phyloP scores from a whole-genome alignment of 2,797 vertebrate species.

The Anguilla obscura region DNA sequence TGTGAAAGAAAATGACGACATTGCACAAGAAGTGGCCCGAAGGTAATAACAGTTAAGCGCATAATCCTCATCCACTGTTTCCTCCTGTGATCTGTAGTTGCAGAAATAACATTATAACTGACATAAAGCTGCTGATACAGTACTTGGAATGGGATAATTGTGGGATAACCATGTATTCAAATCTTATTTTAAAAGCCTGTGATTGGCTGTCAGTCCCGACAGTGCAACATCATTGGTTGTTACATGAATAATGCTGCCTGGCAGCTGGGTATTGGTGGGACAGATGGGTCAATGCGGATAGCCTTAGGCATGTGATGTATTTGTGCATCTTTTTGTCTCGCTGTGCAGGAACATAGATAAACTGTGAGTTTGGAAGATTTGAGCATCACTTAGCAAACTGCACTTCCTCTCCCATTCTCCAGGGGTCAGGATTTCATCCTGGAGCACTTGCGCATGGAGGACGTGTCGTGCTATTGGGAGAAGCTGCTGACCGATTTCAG shows the following conservation, averaged over 20 bases:
- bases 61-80: background rate
- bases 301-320: background rate
- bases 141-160: background rate
- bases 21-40: slow-evolving; percentile 82
- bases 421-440: slow-evolving; percentile 88
- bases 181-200: background rate
- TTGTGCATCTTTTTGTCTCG: background rate
- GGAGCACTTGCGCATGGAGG: slow-evolving; percentile 85
- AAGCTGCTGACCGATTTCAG: slow-evolving; percentile 83
- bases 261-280: background rate
- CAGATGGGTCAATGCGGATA: background rate
- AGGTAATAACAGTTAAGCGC: slow-evolving; percentile 72
- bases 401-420: slow-evolving; percentile 27
- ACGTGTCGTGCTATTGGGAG: slow-evolving; percentile 94
- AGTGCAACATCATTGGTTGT: background rate
- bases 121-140: background rate
- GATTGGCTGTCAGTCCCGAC: background rate
- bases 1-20: slow-evolving; percentile 85
- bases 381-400: background rate
- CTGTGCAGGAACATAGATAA: background rate
- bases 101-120: background rate
- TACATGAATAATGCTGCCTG: background rate
- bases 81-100: background rate
- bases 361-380: background rate
- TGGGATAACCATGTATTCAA: background rate